These are phyloP conservation scores for Lagocephalus sceleratus DNA, from an alignment of 2,797 vertebrate species.

Conservation along the genomic window DNA sequence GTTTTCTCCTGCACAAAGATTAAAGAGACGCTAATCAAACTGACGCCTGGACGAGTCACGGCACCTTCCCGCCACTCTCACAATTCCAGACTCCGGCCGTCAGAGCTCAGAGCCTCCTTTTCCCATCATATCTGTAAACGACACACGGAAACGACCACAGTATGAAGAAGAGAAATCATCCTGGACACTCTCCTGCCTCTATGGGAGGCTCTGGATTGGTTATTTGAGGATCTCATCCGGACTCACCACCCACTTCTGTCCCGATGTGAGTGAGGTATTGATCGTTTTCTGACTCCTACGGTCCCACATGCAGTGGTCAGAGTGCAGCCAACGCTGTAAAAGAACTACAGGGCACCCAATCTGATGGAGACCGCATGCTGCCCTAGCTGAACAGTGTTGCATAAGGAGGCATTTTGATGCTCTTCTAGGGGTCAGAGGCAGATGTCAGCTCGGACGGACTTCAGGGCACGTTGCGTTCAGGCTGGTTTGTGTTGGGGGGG, in stretches of 20 bases:
- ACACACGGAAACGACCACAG: slow-evolving; percentile 13
- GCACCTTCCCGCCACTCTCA: slow-evolving; percentile 28
- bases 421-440: too few species aligned
- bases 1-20: slow-evolving; percentile 6
- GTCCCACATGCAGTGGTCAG: neutral
- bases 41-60: slow-evolving; percentile 37
- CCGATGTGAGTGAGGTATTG: slow-evolving; percentile 59
- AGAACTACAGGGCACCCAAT: slow-evolving; percentile 9
- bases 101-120: slow-evolving; percentile 34
- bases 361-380: slow-evolving; percentile 29
- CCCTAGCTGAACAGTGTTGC: slow-evolving; percentile 26
- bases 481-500: neutral
- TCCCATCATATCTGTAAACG: slow-evolving; percentile 38
- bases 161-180: slow-evolving; percentile 8
- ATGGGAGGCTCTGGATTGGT: slow-evolving; percentile 18
- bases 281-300: slow-evolving; percentile 57
- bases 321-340: too few species aligned
- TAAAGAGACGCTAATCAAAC: slow-evolving; percentile 35
- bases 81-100: slow-evolving; percentile 40
- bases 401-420: slow-evolving; percentile 21
- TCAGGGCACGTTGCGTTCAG: neutral
- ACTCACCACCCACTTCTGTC: slow-evolving; percentile 43
- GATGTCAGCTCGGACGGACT: neutral
- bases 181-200: slow-evolving; percentile 13
- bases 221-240: slow-evolving; percentile 40